These are phyloP conservation scores for Platysternon megacephalum DNA, from an alignment of 2,113 vertebrate species.

Conservation along the genomic window DNA sequence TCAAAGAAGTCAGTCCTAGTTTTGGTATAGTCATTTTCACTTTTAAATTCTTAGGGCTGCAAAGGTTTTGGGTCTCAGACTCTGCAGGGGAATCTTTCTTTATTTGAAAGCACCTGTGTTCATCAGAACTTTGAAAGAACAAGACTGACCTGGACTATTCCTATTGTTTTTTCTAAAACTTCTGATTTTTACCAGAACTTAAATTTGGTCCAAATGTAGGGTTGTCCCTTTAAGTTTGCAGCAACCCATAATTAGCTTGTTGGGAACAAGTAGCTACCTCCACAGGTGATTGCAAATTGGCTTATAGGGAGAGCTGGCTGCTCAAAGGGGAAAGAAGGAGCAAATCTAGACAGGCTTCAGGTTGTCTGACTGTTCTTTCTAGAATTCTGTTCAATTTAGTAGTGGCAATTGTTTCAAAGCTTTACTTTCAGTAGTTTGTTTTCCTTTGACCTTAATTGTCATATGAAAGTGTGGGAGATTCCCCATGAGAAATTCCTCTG, in stretches of 20 bases:
- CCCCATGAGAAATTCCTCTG: not conserved
- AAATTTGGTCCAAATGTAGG: not conserved
- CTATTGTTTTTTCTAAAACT: not conserved
- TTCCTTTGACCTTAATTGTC: fast-evolving
- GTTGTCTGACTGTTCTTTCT: too few species aligned
- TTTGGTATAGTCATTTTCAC: not conserved
- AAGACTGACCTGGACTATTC: fast-evolving
- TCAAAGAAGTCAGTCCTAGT: not conserved
- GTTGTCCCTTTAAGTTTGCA: not conserved
- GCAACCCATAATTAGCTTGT: not conserved
- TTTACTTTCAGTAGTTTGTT: fast-evolving
- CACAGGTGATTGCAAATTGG: not conserved
- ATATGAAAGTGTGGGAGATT: fast-evolving
- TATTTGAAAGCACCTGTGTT: too few species aligned
- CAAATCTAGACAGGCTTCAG: not conserved
- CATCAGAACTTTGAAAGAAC: not conserved
- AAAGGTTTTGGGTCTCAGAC: not conserved
- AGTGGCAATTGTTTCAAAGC: not conserved
- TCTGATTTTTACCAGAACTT: not conserved
- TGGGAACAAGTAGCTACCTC: not conserved
- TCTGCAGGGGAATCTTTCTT: fast-evolving
- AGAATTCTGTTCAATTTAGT: not conserved
- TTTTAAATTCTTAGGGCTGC: fast-evolving
- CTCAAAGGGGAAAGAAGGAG: not conserved
- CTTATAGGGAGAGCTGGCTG: not conserved